Conservation (phyloP, 2,797 vertebrate species). For the Malacoctenus gilli region DNA sequence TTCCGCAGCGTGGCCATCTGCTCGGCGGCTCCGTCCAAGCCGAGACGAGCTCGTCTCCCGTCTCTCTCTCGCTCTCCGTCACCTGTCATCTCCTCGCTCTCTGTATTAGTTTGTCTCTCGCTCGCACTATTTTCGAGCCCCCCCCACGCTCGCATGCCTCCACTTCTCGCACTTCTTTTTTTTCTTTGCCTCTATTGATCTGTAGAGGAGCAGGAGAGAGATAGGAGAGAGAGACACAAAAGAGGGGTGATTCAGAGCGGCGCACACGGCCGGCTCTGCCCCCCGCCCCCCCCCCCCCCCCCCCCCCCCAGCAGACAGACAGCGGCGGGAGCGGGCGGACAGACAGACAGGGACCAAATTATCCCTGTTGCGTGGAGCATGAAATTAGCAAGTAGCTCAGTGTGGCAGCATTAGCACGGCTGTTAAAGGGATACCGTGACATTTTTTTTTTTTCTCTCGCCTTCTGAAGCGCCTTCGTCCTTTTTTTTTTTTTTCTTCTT, state of each 20-base stretch:
- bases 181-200: slow-evolving; percentile 12
- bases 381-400: slow-evolving; percentile 79
- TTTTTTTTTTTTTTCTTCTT: too few species aligned
- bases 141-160: too few species aligned
- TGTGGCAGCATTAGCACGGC: slow-evolving; percentile 77
- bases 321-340: slow-evolving; percentile 38
- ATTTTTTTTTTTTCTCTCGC: too few species aligned
- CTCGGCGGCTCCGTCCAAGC: slow-evolving; percentile 58
- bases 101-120: neutral
- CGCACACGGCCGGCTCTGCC: slow-evolving; percentile 19
- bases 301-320: slow-evolving; percentile 32
- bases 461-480: slow-evolving; percentile 55
- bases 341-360: slow-evolving; percentile 72
- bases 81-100: too few species aligned
- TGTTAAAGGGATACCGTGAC: slow-evolving; percentile 71
- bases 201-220: slow-evolving; percentile 9
- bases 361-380: slow-evolving; percentile 75
- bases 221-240: slow-evolving; percentile 13
- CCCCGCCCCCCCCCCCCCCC: slow-evolving; percentile 19
- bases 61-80: slow-evolving; percentile 26
- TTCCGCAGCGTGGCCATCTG: slow-evolving; percentile 77
- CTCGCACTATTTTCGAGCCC: neutral
- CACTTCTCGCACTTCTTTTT: neutral
- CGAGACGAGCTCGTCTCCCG: slow-evolving; percentile 31
- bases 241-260: slow-evolving; percentile 31